Evolutionary conservation across 2,797 vertebrate species (phyloP).

Genomic region (Sebastes nivosus): DNA sequence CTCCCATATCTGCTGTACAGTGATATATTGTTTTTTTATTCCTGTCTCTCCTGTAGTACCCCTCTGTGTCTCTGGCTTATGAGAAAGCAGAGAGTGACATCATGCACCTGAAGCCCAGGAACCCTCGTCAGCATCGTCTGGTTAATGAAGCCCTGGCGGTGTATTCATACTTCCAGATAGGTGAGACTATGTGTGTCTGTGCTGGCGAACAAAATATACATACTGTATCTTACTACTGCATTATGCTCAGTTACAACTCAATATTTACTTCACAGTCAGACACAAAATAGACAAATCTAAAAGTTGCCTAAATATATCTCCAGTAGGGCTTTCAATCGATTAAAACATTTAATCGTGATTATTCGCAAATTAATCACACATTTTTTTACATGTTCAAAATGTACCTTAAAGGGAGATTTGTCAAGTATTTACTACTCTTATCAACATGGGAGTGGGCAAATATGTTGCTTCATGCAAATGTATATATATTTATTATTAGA

Average conservation of each 20-base stretch:
- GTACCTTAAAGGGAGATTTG: too few species aligned
- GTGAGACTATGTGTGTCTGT: conserved; percentile 58
- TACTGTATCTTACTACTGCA: not conserved
- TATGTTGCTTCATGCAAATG: too few species aligned
- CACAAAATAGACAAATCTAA: not conserved
- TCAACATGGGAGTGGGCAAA: too few species aligned
- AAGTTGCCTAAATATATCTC: not conserved
- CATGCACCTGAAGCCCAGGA: conserved; percentile 90
- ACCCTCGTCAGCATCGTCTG: conserved; percentile 85
- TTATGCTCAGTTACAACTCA: not conserved
- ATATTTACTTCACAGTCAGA: not conserved
- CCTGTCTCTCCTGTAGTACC: conserved; percentile 76
- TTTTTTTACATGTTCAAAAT: too few species aligned
- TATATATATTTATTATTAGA: too few species aligned
- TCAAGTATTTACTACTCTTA: too few species aligned
- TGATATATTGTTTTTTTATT: not conserved
- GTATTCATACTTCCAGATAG: conserved; percentile 92
- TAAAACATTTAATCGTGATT: too few species aligned
- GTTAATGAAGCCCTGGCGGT: conserved; percentile 88
- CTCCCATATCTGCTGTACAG: not conserved
- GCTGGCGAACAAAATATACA: not conserved
- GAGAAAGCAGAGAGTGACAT: conserved; percentile 92
- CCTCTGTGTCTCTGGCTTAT: conserved; percentile 90
- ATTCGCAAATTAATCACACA: too few species aligned
- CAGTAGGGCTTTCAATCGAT: too few species aligned